Evolutionary conservation across 2,113 vertebrate genomes (phyloP).

Genomic region (Aythya baeri): DNA sequence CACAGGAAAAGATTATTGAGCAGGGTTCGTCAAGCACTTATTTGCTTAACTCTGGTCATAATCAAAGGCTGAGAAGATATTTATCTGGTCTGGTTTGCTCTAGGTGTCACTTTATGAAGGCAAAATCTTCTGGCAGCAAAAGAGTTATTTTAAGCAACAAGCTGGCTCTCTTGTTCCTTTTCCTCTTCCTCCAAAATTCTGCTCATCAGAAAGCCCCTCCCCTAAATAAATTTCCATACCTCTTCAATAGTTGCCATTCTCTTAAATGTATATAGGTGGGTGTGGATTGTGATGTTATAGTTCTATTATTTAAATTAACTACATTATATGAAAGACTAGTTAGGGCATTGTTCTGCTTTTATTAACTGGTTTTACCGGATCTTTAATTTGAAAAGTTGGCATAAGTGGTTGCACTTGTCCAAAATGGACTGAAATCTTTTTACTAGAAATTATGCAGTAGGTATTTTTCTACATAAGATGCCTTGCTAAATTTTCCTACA

Average conservation of each 20-base stretch:
- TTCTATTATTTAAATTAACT: neutral
- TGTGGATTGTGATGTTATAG: neutral
- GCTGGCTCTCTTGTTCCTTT: neutral
- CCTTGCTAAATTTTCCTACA: neutral
- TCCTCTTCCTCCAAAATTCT: accelerated
- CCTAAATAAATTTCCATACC: neutral
- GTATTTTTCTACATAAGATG: neutral
- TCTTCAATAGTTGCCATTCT: neutral
- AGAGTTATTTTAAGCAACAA: neutral
- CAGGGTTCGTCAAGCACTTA: neutral
- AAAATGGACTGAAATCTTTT: neutral
- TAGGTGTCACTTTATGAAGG: neutral
- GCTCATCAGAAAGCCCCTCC: neutral
- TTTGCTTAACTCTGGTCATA: neutral
- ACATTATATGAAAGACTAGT: neutral
- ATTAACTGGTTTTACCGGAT: neutral
- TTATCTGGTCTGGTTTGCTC: neutral
- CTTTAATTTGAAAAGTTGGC: neutral
- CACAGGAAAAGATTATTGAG: neutral
- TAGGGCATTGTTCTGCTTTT: neutral
- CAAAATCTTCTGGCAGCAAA: neutral
- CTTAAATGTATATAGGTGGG: neutral
- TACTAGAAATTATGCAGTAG: neutral
- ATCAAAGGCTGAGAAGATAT: neutral
- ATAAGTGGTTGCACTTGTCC: neutral